Conservation (phyloP, 2,113 vertebrate genomes). For the Sinocyclocheilus anshuiensis region DNA sequence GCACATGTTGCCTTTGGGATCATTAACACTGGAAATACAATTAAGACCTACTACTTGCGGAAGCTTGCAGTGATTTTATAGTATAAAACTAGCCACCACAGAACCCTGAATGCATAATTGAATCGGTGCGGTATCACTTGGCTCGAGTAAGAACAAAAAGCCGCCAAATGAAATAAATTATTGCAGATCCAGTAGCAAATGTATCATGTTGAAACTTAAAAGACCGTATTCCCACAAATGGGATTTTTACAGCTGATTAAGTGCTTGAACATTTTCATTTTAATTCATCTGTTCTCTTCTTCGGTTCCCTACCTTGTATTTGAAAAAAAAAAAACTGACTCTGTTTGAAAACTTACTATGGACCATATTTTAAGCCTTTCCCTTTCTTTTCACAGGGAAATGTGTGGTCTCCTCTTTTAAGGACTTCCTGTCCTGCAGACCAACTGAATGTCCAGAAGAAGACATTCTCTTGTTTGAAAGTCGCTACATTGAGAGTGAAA, state of each 20-base stretch:
- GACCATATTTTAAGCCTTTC: neutral
- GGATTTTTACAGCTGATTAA: neutral
- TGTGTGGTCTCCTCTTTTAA: slow-evolving; percentile 95
- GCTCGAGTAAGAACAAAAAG: neutral
- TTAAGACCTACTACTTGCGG: neutral
- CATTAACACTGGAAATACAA: neutral
- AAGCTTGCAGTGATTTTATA: neutral
- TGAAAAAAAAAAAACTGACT: neutral
- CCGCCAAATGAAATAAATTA: neutral
- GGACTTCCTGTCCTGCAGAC: slow-evolving; percentile 96
- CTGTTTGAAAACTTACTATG: neutral
- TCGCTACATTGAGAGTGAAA: slow-evolving; percentile 94
- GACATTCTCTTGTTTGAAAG: slow-evolving; percentile 94
- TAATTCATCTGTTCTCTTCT: neutral
- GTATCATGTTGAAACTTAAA: neutral
- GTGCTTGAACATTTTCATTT: neutral
- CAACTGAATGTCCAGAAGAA: slow-evolving; percentile 90
- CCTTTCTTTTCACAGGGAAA: slow-evolving; percentile 80
- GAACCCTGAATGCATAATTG: neutral
- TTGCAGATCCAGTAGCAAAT: neutral
- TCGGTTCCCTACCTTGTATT: neutral
- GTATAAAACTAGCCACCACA: neutral
- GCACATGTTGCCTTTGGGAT: neutral
- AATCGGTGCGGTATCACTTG: neutral
- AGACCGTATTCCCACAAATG: neutral